A percentile compares a stretch with the other conserved stretches of the same genome.
These are phyloP conservation scores for Andrena bucephala DNA, from an alignment of 2,888 invertebrate genomes.

Conservation along the genomic window DNA sequence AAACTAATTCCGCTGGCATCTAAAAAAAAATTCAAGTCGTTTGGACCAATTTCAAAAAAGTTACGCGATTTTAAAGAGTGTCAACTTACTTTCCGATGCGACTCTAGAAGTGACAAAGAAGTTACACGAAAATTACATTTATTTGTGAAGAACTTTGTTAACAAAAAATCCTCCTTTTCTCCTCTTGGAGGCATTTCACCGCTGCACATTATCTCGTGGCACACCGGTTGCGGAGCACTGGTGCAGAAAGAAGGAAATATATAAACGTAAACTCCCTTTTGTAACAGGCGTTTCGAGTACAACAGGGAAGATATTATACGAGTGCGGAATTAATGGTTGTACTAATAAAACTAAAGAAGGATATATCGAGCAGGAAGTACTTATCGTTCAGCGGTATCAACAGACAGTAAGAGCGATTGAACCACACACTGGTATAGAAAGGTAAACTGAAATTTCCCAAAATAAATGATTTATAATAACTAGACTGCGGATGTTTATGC, in stretches of 20 bases:
- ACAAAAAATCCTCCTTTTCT: not conserved
- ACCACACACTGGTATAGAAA: constrained; percentile 93
- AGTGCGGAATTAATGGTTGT: constrained; percentile 91
- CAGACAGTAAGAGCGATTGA: constrained; percentile 96
- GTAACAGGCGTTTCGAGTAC: constrained; percentile 88
- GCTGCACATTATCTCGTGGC: too few species aligned
- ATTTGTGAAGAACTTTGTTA: too few species aligned
- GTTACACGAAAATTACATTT: too few species aligned
- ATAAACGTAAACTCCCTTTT: not conserved
- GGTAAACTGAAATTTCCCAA: constrained; percentile 85
- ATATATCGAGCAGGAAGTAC: constrained; percentile 86
- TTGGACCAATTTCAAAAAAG: too few species aligned
- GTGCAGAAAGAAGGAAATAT: not conserved
- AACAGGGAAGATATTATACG: constrained; percentile 91
- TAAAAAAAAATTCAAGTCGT: too few species aligned
- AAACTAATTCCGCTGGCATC: too few species aligned
- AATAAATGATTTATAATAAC: constrained; percentile 6
- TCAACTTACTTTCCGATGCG: too few species aligned
- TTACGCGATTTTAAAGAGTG: too few species aligned
- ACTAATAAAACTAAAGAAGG: constrained; percentile 88
- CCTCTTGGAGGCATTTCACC: not conserved
- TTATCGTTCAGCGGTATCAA: constrained; percentile 93
- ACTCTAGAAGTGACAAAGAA: too few species aligned
- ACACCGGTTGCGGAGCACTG: too few species aligned
- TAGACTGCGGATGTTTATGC: too few species aligned